Conservation (phyloP, 2,888 invertebrate genomes). For the Tortrix viridana region DNA sequence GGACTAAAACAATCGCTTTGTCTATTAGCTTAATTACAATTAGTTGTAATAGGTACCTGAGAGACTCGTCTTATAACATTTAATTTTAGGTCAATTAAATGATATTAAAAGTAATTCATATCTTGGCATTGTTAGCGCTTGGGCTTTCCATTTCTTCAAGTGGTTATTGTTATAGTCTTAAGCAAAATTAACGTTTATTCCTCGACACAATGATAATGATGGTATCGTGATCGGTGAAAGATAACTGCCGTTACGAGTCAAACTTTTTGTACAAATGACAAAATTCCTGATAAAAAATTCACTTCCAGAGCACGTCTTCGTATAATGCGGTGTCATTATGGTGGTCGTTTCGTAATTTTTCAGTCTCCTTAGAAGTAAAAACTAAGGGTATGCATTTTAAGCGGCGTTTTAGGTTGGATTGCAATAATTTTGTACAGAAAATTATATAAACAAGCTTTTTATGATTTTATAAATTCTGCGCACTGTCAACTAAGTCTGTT, state of each 20-base stretch:
- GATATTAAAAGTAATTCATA: too few species aligned
- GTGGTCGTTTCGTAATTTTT: constrained; percentile 34
- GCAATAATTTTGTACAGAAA: too few species aligned
- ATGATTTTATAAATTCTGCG: too few species aligned
- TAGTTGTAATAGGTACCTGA: too few species aligned
- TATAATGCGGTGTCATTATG: constrained; percentile 34
- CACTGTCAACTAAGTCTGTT: too few species aligned
- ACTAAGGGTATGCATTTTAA: constrained; percentile 14
- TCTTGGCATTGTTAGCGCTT: constrained; percentile 4
- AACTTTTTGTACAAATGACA: constrained; percentile 30
- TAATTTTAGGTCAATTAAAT: too few species aligned
- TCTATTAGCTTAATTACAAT: too few species aligned
- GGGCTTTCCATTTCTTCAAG: constrained; percentile 3
- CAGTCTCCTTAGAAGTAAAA: constrained; percentile 32
- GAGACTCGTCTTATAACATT: too few species aligned
- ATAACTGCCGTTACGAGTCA: constrained; percentile 15
- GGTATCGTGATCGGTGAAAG: constrained; percentile 8
- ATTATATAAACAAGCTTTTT: too few species aligned
- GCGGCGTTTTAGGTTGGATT: neutral
- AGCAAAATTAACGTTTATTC: neutral
- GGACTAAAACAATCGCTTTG: too few species aligned
- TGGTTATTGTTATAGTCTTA: constrained; percentile 4
- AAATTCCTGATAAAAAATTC: constrained; percentile 30
- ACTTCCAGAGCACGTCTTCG: constrained; percentile 32
- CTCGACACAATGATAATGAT: constrained; percentile 1